Conservation (phyloP, 2,888 invertebrate genomes). For the Perdita meconis region DNA sequence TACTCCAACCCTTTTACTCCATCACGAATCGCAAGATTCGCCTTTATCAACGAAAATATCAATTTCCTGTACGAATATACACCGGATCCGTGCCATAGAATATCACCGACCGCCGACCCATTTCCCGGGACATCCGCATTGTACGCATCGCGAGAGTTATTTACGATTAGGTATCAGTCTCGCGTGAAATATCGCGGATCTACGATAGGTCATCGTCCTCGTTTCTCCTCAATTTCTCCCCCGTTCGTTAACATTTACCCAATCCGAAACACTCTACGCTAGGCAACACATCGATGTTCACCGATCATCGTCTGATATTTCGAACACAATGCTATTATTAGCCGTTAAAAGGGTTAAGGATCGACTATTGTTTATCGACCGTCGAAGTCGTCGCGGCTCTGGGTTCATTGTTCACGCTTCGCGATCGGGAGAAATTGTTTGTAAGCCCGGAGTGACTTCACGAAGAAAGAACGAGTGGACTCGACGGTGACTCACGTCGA, state of each 20-base stretch:
- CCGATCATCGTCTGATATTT: not conserved
- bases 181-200: slow-evolving; percentile 2
- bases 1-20: not conserved
- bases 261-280: not conserved
- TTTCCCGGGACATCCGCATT: not conserved
- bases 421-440: slow-evolving; percentile 48
- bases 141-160: not conserved
- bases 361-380: slow-evolving; percentile 25
- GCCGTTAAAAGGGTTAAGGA: slow-evolving; percentile 25
- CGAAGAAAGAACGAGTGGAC: slow-evolving; percentile 48
- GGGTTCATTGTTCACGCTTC: slow-evolving; percentile 50
- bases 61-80: slow-evolving; percentile 8
- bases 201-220: not conserved
- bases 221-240: not conserved
- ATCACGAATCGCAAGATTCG: slow-evolving; percentile 9
- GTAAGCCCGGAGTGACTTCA: slow-evolving; percentile 45
- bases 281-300: not conserved
- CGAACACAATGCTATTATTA: not conserved
- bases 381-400: slow-evolving; percentile 24
- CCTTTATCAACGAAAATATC: slow-evolving; percentile 20
- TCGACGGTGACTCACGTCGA: slow-evolving; percentile 40
- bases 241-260: no score
- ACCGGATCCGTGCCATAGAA: not conserved
- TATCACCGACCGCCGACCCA: slow-evolving; percentile 18
- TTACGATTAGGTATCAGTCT: not conserved